Evolutionary conservation across 2,797 vertebrate species (phyloP), one percentile per base, ranked within the genome.

Genomic region (Bryconaethiops microstoma): DNA sequence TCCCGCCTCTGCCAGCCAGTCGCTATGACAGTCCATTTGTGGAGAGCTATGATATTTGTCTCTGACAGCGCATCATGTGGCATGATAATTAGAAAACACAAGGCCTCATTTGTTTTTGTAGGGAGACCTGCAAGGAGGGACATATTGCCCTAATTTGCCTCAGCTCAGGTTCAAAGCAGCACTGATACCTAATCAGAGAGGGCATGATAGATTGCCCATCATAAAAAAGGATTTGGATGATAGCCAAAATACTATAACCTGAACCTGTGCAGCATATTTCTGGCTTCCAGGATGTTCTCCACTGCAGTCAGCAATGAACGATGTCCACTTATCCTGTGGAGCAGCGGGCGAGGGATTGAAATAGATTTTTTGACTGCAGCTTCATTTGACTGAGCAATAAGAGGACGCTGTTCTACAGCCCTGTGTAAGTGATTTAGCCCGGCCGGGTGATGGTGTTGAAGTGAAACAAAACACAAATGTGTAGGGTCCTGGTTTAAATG

Each of bases 51-150:
- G 83, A 89, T 90, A 90, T 94, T 94, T 92, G 60, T 80, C 91
- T 92, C 88, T 93, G 59, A 79, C 72, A 63, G 65, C n/a, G 70
- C 60, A 52, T 82, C 74, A 29, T 70, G 69, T 48, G 82, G 88
- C 89, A 88, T 86, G 92, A 91, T 93, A 94, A 94, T 94, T 94
- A 94, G 92, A 92, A 90, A 81, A 90, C 88, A 87, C 88, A 88
- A 92, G 90, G 88, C 84, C 91, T 92, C 91, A 88, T 93, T 93
- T 92, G 90, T 93, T 94, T 92, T 92, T 89, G 88, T 86, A 79
- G 86, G 85, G 88, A 88, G 88, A 90, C 12, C 2, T 77, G 76
- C 55, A 74, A 74, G 64, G 52, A 68, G 70, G 48, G 65, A 83
- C 67, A 72, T 59, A 59, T 21, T 65, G 70, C 57, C 60, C 76